Evolutionary conservation across 2,113 vertebrate species (phyloP).

Genomic region (Alouatta palliata): DNA sequence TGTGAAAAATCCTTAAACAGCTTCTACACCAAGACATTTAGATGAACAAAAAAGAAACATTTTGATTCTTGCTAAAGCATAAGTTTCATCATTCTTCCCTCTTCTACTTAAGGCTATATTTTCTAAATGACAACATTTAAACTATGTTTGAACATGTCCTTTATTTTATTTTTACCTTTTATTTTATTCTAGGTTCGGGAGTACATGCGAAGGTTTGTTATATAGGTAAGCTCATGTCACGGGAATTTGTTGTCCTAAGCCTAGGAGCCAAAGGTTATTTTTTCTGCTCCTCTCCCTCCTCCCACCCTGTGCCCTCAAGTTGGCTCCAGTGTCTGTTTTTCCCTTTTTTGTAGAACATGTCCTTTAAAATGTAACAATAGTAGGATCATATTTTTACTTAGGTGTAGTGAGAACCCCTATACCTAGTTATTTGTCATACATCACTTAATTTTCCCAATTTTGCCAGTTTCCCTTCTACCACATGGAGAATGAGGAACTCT

Average conservation of each 20-base stretch:
- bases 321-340: no score
- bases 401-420: not conserved
- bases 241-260: no score
- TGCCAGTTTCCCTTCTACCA: not conserved
- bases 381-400: not conserved
- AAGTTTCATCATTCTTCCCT: constrained; percentile 25
- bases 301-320: no score
- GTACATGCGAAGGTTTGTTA: no score
- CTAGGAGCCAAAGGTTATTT: no score
- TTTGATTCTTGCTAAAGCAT: not conserved
- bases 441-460: not conserved
- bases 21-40: not conserved
- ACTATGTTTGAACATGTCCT: not conserved
- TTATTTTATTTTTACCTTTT: no score
- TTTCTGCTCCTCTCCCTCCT: no score
- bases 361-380: not conserved
- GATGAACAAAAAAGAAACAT: constrained; percentile 12
- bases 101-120: not conserved
- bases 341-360: not conserved
- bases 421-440: not conserved
- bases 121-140: not conserved
- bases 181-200: no score
- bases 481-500: not conserved
- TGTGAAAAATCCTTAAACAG: not conserved
- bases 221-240: no score